These are phyloP conservation scores for Drosophila testacea DNA, from an alignment of 2,888 invertebrate species.

Conservation along the genomic window DNA sequence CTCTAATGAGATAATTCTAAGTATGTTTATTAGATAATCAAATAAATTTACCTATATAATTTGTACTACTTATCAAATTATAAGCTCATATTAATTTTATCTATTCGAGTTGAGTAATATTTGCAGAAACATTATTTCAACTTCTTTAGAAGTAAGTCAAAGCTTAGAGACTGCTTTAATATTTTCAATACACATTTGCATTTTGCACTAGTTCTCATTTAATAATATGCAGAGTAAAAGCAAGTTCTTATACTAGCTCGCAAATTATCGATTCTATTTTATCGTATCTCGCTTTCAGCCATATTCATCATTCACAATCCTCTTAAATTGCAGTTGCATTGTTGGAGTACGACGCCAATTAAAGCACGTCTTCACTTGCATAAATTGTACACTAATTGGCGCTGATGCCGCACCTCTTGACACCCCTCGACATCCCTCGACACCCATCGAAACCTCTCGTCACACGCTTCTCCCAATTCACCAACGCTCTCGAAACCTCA, in stretches of 20 bases:
- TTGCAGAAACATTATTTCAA: too few relatives aligned
- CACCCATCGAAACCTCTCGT: neutral
- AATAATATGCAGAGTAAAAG: neutral
- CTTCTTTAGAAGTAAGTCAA: too few relatives aligned
- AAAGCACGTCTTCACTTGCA: slow-evolving; percentile 55
- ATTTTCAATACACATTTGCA: too few relatives aligned
- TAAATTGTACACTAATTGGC: slow-evolving; percentile 55
- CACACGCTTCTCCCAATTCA: neutral
- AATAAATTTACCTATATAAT: too few relatives aligned
- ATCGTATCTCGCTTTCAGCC: slow-evolving; percentile 1
- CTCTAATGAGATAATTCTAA: too few relatives aligned
- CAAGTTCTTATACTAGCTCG: neutral
- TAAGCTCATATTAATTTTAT: too few relatives aligned
- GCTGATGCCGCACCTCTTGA: slow-evolving; percentile 13
- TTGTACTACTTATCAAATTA: too few relatives aligned
- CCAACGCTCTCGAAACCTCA: slow-evolving; percentile 26
- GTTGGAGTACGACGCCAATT: slow-evolving; percentile 39
- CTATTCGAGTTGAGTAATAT: too few relatives aligned
- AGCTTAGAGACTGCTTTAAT: too few relatives aligned
- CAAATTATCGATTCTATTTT: slow-evolving; percentile 10
- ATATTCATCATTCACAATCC: slow-evolving; percentile 12
- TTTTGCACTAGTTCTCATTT: neutral
- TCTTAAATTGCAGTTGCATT: slow-evolving; percentile 15
- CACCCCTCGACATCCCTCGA: neutral
- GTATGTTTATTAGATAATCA: too few relatives aligned